These are phyloP conservation scores for Plotosus lineatus DNA, from an alignment of 2,113 vertebrate species.

Conservation along the genomic window DNA sequence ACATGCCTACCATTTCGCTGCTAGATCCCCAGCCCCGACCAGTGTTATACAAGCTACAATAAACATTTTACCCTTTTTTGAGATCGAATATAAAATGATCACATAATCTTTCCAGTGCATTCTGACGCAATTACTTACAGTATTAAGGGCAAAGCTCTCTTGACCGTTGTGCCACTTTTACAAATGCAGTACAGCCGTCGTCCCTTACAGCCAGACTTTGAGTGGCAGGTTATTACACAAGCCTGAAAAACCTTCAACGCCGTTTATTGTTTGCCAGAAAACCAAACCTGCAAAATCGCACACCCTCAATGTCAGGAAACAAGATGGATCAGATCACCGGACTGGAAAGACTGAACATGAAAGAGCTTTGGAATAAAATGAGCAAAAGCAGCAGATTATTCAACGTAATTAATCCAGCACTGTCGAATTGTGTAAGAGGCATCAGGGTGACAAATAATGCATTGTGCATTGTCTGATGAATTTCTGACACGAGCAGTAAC, in stretches of 20 bases:
- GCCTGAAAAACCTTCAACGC: background rate
- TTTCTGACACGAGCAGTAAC: background rate
- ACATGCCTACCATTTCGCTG: too few relatives aligned
- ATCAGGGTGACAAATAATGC: conserved; percentile 51
- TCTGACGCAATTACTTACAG: too few relatives aligned
- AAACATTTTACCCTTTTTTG: too few relatives aligned
- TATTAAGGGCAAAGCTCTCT: conserved; percentile 6
- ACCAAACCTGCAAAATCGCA: background rate
- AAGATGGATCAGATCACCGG: conserved; percentile 20
- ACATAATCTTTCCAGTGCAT: too few relatives aligned
- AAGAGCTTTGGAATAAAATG: background rate
- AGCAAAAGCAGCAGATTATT: conserved; percentile 31
- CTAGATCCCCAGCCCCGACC: too few relatives aligned
- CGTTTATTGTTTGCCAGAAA: background rate
- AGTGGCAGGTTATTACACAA: conserved; percentile 34
- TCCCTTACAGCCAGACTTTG: conserved; percentile 5
- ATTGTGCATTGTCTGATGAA: conserved; percentile 15
- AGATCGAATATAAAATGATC: too few relatives aligned
- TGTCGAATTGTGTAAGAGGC: conserved; percentile 35
- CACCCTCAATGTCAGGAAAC: background rate
- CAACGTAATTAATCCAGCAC: conserved; percentile 47
- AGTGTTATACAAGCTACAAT: too few relatives aligned
- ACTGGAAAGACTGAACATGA: background rate
- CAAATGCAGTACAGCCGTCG: background rate
- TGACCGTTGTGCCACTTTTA: background rate